A percentile compares a stretch with the other conserved stretches of the same genome.
Evolutionary conservation across 2,888 invertebrate species (phyloP).

Genomic region (Priapulus caudatus): DNA sequence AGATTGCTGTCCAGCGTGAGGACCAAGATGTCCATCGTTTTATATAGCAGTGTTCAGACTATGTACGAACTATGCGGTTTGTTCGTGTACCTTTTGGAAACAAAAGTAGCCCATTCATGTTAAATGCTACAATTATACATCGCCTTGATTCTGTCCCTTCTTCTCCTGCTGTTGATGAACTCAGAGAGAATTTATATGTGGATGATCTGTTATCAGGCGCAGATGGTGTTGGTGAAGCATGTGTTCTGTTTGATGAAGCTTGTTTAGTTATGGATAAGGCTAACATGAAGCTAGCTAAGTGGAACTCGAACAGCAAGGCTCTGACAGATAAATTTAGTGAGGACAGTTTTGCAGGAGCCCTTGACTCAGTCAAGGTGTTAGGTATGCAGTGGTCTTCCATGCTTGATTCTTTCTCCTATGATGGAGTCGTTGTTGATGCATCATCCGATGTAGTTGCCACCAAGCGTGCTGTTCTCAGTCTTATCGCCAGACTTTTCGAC

Average conservation of each 20-base stretch:
- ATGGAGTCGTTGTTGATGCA: not conserved
- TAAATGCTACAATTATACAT: slow-evolving; percentile 15
- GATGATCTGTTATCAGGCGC: slow-evolving; percentile 23
- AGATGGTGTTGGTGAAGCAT: slow-evolving; percentile 11
- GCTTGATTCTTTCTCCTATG: slow-evolving; percentile 7
- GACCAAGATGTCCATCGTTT: slow-evolving; percentile 16
- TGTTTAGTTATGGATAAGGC: slow-evolving; percentile 14
- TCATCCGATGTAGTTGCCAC: slow-evolving; percentile 9
- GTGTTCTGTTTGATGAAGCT: slow-evolving; percentile 13
- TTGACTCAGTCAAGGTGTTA: slow-evolving; percentile 13
- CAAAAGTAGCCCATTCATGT: slow-evolving; percentile 13
- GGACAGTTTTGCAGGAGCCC: too few species aligned
- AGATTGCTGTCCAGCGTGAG: slow-evolving; percentile 12
- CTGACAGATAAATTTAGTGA: too few species aligned
- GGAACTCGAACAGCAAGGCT: slow-evolving; percentile 21
- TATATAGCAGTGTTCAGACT: slow-evolving; percentile 7
- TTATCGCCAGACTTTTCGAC: slow-evolving; percentile 20
- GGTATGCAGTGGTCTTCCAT: slow-evolving; percentile 8
- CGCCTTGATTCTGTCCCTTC: slow-evolving; percentile 7
- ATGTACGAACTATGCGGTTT: slow-evolving; percentile 9
- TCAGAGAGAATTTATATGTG: slow-evolving; percentile 22
- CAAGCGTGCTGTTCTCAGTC: slow-evolving; percentile 17
- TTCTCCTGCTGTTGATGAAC: slow-evolving; percentile 12
- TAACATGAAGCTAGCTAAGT: slow-evolving; percentile 21
- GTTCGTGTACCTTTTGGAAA: slow-evolving; percentile 11